Conservation (phyloP, 2,888 invertebrate species). For the Drosophila crucigera region DNA sequence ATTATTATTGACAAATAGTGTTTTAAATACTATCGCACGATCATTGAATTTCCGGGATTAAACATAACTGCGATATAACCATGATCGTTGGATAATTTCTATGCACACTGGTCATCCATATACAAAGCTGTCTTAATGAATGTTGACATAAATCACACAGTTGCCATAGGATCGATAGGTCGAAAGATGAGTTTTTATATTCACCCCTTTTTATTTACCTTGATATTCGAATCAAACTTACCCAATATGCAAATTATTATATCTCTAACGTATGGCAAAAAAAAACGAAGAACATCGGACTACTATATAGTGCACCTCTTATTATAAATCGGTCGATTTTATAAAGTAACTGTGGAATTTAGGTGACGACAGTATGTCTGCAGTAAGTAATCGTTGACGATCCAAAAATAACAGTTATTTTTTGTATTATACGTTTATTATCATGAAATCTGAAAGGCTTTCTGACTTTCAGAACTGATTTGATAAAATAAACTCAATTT, state of each 20-base stretch:
- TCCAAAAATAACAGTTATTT: neutral
- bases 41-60: no score
- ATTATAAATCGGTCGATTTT: neutral
- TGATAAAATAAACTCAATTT: neutral
- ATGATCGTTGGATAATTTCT: no score
- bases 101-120: no score
- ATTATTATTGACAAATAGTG: no score
- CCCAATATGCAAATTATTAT: neutral
- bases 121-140: no score
- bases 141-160: neutral
- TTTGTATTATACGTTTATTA: neutral
- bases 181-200: neutral
- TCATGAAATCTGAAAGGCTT: neutral
- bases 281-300: neutral
- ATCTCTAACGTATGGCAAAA: no score
- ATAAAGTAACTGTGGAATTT: neutral
- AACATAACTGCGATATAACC: no score
- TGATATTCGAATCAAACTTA: neutral
- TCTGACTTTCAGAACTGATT: neutral
- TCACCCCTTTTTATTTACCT: neutral
- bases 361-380: neutral
- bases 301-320: neutral
- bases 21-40: no score
- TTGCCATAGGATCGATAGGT: neutral
- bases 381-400: neutral